Conservation (phyloP, 2,113 vertebrate genomes). For the Sterna hirundo region DNA sequence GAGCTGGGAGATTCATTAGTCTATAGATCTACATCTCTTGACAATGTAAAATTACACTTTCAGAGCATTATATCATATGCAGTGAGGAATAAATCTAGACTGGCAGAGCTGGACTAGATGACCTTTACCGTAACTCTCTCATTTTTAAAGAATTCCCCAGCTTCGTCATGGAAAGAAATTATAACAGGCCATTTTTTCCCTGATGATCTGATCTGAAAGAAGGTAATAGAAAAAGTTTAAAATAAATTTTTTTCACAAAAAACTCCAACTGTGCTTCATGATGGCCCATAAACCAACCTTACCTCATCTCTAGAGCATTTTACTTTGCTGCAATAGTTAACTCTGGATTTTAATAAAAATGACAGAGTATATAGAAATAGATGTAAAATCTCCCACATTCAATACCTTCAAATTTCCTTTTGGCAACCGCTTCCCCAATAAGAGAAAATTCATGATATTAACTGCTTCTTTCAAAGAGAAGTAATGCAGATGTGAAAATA, state of each 20-base stretch:
- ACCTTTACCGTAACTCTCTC: neutral
- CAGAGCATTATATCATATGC: neutral
- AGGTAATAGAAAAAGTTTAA: neutral
- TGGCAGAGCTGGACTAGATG: neutral
- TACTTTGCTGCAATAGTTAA: neutral
- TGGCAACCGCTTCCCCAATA: neutral
- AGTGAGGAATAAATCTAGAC: constrained; percentile 15
- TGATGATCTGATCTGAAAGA: neutral
- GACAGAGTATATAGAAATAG: neutral
- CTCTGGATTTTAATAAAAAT: neutral
- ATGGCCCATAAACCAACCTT: neutral
- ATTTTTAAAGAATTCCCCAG: neutral
- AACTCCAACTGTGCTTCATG: neutral
- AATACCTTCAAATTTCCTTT: neutral
- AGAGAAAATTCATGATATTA: neutral
- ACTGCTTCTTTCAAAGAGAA: constrained; percentile 1
- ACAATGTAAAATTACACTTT: constrained; percentile 26
- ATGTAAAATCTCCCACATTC: neutral
- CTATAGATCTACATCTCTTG: neutral
- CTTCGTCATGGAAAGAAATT: neutral
- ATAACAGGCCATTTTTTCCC: neutral
- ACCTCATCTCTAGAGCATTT: neutral
- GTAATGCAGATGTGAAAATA: neutral
- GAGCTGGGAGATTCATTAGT: constrained; percentile 25
- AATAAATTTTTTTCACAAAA: neutral